Evolutionary conservation across 92 coral and sea anemone genomes (phyloP).

Genomic region (Plumapathes pennacea): DNA sequence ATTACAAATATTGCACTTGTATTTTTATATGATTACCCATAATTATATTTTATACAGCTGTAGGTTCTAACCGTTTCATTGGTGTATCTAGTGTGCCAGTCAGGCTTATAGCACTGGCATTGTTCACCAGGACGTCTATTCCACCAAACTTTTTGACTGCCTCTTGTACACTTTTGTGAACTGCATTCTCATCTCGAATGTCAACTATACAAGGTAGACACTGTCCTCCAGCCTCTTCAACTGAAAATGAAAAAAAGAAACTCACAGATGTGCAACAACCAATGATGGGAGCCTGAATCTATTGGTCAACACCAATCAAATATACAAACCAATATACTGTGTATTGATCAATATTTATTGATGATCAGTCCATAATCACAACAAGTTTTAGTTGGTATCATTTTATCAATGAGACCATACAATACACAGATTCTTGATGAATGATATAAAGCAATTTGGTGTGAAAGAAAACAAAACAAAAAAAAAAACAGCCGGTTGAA

Average conservation of each 20-base stretch:
- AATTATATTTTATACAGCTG: neutral
- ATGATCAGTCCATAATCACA: neutral
- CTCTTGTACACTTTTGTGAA: slow-evolving; percentile 63
- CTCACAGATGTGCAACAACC: neutral
- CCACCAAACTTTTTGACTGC: slow-evolving; percentile 93
- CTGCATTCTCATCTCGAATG: slow-evolving; percentile 85
- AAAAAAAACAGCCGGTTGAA: too few species aligned
- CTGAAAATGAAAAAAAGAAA: slow-evolving; percentile 30
- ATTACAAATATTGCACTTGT: neutral
- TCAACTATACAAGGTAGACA: slow-evolving; percentile 95
- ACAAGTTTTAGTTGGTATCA: too few species aligned
- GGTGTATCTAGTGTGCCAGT: slow-evolving; percentile 90
- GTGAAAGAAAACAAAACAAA: too few species aligned
- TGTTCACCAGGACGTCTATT: slow-evolving; percentile 90
- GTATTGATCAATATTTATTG: too few species aligned
- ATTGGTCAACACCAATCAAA: too few species aligned
- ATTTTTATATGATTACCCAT: neutral
- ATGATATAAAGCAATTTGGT: too few species aligned
- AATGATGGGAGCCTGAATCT: neutral
- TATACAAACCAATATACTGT: too few species aligned
- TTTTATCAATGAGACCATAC: too few species aligned
- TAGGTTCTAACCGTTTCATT: slow-evolving; percentile 78
- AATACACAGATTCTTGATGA: too few species aligned
- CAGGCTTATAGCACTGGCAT: slow-evolving; percentile 95
- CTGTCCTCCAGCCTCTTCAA: slow-evolving; percentile 95